phyloP scores from a whole-genome alignment of 2,113 vertebrate species.

The Coryphaenoides rupestris region DNA sequence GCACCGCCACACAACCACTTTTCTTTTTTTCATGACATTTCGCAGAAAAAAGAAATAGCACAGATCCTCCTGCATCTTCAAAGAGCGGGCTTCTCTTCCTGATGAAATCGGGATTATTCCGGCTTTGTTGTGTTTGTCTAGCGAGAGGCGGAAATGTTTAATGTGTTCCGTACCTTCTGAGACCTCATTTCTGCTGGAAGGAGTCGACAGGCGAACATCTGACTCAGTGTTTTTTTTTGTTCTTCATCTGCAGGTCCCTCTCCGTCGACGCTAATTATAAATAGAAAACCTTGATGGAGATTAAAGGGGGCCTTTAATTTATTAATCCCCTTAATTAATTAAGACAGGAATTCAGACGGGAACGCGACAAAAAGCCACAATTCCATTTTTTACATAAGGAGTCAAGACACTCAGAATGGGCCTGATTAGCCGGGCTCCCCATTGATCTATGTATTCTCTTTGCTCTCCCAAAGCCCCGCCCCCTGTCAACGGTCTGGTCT shows the following conservation, averaged over 20 bases:
- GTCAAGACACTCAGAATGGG: conserved; percentile 32
- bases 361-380: conserved; percentile 44
- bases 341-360: conserved; percentile 33
- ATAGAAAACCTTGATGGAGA: conserved; percentile 49
- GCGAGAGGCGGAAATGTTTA: not conserved
- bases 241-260: conserved; percentile 1
- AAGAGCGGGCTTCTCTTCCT: not conserved
- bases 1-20: not conserved
- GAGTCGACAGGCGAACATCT: conserved; percentile 20
- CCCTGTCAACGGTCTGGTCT: not conserved
- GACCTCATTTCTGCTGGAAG: not conserved
- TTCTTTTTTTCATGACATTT: not conserved
- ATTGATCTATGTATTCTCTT: conserved; percentile 62
- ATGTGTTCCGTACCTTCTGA: not conserved
- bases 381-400: conserved; percentile 51
- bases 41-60: not conserved
- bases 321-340: conserved; percentile 55
- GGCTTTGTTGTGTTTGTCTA: no score
- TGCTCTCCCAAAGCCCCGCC: conserved; percentile 22
- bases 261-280: conserved; percentile 34
- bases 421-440: conserved; percentile 46
- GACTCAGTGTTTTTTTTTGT: conserved; percentile 12
- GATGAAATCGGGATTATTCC: no score
- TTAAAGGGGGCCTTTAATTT: conserved; percentile 43
- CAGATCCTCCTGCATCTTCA: not conserved